phyloP scores from a whole-genome alignment of 2,113 vertebrate genomes.

The Mirounga angustirostris region DNA sequence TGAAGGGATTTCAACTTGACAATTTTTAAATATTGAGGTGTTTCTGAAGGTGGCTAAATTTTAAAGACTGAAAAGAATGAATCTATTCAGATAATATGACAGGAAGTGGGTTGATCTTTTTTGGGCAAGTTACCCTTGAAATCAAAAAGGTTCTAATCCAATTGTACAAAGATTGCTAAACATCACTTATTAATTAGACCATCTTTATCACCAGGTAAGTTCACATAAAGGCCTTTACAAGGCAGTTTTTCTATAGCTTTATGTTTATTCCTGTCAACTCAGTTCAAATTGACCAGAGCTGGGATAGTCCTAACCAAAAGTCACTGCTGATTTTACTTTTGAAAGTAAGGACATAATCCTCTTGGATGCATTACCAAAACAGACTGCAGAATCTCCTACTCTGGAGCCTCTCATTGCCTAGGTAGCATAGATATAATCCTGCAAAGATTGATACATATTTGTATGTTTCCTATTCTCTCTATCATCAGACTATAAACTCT shows the following conservation, averaged over 20 bases:
- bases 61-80: slow-evolving; percentile 42
- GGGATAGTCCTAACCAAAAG: slow-evolving; percentile 8
- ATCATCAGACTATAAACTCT: not conserved
- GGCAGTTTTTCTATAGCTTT: slow-evolving; percentile 48
- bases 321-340: slow-evolving; percentile 31
- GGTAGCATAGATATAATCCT: not conserved
- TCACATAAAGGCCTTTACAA: slow-evolving; percentile 52
- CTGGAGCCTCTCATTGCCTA: not conserved
- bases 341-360: slow-evolving; percentile 12
- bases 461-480: slow-evolving; percentile 21
- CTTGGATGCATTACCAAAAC: not conserved
- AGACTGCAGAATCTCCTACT: not conserved
- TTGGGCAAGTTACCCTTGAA: slow-evolving; percentile 11
- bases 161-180: slow-evolving; percentile 38
- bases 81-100: not conserved
- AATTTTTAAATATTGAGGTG: slow-evolving; percentile 23
- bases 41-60: slow-evolving; percentile 46
- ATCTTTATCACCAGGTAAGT: not conserved
- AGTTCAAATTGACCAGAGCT: slow-evolving; percentile 43
- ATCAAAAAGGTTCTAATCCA: slow-evolving; percentile 43
- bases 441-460: not conserved
- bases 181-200: slow-evolving; percentile 40
- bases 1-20: slow-evolving; percentile 46
- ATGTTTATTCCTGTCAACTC: not conserved
- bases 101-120: not conserved